These are phyloP conservation scores for Eristalinus aeneus DNA, from an alignment of 2,888 invertebrate genomes.

Conservation along the genomic window DNA sequence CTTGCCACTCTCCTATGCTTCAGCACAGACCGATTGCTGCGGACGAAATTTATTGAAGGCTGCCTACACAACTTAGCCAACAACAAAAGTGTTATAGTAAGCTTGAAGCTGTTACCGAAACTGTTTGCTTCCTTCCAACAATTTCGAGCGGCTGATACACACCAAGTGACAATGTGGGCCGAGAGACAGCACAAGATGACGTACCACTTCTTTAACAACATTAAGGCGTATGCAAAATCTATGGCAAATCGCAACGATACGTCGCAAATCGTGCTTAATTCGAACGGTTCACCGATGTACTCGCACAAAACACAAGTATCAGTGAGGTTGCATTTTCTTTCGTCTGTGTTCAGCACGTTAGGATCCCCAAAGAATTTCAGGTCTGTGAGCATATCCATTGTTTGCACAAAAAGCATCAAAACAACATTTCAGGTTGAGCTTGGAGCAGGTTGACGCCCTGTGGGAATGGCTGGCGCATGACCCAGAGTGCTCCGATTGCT, in stretches of 20 bases:
- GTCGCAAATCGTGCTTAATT: constrained; percentile 72
- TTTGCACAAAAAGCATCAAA: background rate
- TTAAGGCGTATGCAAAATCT: constrained; percentile 86
- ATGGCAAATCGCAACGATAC: constrained; percentile 76
- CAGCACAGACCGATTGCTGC: constrained; percentile 92
- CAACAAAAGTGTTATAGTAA: constrained; percentile 94
- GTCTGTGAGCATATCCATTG: constrained; percentile 78
- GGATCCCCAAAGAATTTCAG: constrained; percentile 94
- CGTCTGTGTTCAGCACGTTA: constrained; percentile 94
- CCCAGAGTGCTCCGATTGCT: constrained; percentile 92
- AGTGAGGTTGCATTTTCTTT: constrained; percentile 94
- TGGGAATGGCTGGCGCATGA: constrained; percentile 96
- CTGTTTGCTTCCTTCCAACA: constrained; percentile 95
- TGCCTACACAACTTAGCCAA: constrained; percentile 94
- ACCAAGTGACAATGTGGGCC: constrained; percentile 95
- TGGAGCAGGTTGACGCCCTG: constrained; percentile 94
- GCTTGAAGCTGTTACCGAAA: constrained; percentile 93
- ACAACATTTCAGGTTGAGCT: constrained; percentile 83
- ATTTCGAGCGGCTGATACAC: constrained; percentile 92
- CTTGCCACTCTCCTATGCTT: constrained; percentile 94
- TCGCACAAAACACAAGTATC: constrained; percentile 94
- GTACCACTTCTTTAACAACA: constrained; percentile 93
- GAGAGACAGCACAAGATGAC: constrained; percentile 96
- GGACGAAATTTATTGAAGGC: constrained; percentile 97
- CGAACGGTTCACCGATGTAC: constrained; percentile 81